Base-by-base conservation (phyloP, 2,888 invertebrate genomes). In the Drosophila melanosoma region DNA sequence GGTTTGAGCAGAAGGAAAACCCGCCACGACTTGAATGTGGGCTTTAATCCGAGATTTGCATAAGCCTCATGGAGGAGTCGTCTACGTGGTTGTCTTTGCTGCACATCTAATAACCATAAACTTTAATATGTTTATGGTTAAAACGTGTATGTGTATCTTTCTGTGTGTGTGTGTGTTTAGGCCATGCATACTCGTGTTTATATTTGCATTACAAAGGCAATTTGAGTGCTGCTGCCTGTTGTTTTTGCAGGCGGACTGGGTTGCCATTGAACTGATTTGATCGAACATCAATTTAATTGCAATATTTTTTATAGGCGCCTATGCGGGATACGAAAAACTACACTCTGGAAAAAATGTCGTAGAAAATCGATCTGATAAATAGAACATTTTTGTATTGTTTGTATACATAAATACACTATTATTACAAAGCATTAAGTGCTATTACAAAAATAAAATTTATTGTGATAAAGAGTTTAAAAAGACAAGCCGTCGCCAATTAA, bases 161-260 rank as follows among this genome's bases (percentile, higher is more conserved):
- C 1, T 42, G 17, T 75, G 49, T 57, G 61, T 66, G 70, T 53
- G 56, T 70, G 62, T 54, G 49, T 64, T 69, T 64, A 54, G 66
- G 65, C 67, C 70, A 71, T 26, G 52, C 63, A 49, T 20, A 40
- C 42, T 48, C 67, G 48, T 77, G 70, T 67, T 80, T 66, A 74
- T 74, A 85, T 85, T 85, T 85, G 85, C 89, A 87, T 85, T 85
- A 78, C 87, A 89, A 85, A 87, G 75, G 80, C 81, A 76, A 82
- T 78, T 82, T 82, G 53, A 80, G 69, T 81, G 81, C 33, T 20
- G 65, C 59, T 26, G 54, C 12, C 20, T 45, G 68, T 53, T 57
- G 57, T 33, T 58, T 63, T 45, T 63, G 33, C 36, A 23, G 58
- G 20, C 33, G 8, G 53, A n/a, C 33, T 40, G 49, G 12, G 17